Percentiles rank a stretch among this genome's conserved stretches.
Conservation (phyloP, 2,888 invertebrate species). For the Eupelmus urozonus region DNA sequence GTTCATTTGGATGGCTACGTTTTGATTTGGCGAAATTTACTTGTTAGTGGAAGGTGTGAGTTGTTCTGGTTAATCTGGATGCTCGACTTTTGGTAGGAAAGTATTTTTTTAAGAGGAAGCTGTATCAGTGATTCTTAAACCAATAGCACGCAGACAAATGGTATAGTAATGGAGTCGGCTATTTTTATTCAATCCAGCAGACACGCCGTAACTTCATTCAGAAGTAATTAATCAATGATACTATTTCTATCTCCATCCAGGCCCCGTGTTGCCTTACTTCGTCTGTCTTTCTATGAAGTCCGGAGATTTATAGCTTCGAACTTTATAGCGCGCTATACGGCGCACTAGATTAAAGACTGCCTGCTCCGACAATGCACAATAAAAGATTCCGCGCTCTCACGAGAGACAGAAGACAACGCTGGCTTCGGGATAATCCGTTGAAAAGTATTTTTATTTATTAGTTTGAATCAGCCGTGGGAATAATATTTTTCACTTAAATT, state of each 20-base stretch:
- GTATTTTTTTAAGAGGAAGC: too few species aligned
- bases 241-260: slow-evolving; percentile 13
- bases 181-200: not conserved
- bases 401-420: not conserved
- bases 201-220: slow-evolving; percentile 1
- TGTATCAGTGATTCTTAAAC: too few species aligned
- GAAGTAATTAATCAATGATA: slow-evolving; percentile 25
- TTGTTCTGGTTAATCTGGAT: too few species aligned
- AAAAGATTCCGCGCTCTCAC: slow-evolving; percentile 4
- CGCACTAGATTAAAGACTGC: not conserved
- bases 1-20: too few species aligned
- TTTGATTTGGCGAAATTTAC: too few species aligned
- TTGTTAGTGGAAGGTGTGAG: too few species aligned
- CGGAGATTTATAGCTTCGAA: slow-evolving; percentile 27
- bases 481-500: too few species aligned
- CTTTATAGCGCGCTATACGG: not conserved
- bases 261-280: not conserved
- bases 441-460: not conserved
- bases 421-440: not conserved
- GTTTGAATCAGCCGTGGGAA: too few species aligned
- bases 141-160: not conserved
- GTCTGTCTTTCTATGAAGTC: slow-evolving; percentile 1
- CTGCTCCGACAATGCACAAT: slow-evolving; percentile 22
- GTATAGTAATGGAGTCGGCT: not conserved
- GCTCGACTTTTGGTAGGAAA: too few species aligned